These are phyloP conservation scores for Leptosomus discolor DNA, from an alignment of 2,113 vertebrate species.

Conservation along the genomic window DNA sequence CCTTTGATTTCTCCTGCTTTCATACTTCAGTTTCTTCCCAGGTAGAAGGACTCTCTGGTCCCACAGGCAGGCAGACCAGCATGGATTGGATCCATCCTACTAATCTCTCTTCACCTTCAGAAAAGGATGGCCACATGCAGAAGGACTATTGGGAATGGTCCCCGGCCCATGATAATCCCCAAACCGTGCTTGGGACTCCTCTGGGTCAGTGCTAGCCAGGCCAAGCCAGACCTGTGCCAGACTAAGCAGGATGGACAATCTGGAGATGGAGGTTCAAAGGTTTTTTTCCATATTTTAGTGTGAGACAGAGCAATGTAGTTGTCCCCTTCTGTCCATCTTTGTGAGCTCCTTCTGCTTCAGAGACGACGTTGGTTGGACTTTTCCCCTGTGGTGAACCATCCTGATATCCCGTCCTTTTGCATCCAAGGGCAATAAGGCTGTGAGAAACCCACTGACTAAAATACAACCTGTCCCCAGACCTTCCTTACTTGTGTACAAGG, in stretches of 20 bases:
- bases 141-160: neutral
- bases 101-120: neutral
- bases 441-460: neutral
- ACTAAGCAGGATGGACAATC: neutral
- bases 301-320: rapidly evolving
- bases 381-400: neutral
- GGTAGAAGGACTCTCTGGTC: neutral
- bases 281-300: rapidly evolving
- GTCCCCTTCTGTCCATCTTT: neutral
- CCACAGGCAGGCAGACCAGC: neutral
- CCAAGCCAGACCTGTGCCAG: neutral
- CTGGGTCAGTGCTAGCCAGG: neutral
- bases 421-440: neutral
- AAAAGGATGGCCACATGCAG: neutral
- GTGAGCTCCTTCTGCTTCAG: neutral
- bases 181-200: neutral
- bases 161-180: neutral
- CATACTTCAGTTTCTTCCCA: neutral
- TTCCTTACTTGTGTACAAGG: neutral
- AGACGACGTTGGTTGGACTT: rapidly evolving
- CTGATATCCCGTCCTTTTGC: neutral
- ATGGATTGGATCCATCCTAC: neutral
- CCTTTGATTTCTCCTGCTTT: neutral
- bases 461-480: neutral
- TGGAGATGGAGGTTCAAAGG: neutral